These are phyloP conservation scores for Micromesistius poutassou DNA, from an alignment of 2,797 vertebrate species.

Conservation along the genomic window DNA sequence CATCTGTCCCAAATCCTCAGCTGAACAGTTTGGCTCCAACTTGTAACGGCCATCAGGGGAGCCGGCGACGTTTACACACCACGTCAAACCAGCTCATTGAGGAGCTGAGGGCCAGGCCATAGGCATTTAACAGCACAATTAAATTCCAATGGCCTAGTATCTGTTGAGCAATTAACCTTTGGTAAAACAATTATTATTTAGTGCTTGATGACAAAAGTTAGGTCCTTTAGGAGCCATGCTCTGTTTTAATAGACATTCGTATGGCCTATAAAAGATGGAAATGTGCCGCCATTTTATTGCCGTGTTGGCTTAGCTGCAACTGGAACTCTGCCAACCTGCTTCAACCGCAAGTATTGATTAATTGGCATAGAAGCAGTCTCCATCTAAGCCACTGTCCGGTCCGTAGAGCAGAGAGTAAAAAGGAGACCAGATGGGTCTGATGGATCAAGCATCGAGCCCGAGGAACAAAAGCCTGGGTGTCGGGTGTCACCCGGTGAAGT, in stretches of 20 bases:
- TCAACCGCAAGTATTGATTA: constrained; percentile 65
- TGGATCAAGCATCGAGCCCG: background rate
- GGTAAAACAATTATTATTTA: constrained; percentile 80
- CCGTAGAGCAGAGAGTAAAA: constrained; percentile 41
- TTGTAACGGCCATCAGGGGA: constrained; percentile 50
- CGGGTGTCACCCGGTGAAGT: constrained; percentile 7
- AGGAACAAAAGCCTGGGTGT: constrained; percentile 8
- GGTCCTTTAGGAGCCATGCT: constrained; percentile 69
- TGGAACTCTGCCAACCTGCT: constrained; percentile 59
- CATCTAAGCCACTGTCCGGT: constrained; percentile 38
- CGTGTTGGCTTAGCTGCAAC: constrained; percentile 62
- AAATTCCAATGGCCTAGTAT: constrained; percentile 71
- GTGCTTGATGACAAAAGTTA: constrained; percentile 70
- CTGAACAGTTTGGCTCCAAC: constrained; percentile 1
- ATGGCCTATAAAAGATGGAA: constrained; percentile 63
- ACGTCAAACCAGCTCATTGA: constrained; percentile 31
- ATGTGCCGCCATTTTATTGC: constrained; percentile 54
- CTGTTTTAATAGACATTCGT: constrained; percentile 68
- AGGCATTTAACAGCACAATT: constrained; percentile 75
- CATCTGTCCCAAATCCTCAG: background rate
- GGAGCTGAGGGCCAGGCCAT: constrained; percentile 54
- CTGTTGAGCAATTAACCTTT: constrained; percentile 80
- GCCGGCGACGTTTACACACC: constrained; percentile 30
- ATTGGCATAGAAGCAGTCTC: constrained; percentile 41
- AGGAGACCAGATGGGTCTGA: constrained; percentile 36